These are phyloP conservation scores for Mus minutoides DNA, from an alignment of 2,797 vertebrate species.

Conservation along the genomic window DNA sequence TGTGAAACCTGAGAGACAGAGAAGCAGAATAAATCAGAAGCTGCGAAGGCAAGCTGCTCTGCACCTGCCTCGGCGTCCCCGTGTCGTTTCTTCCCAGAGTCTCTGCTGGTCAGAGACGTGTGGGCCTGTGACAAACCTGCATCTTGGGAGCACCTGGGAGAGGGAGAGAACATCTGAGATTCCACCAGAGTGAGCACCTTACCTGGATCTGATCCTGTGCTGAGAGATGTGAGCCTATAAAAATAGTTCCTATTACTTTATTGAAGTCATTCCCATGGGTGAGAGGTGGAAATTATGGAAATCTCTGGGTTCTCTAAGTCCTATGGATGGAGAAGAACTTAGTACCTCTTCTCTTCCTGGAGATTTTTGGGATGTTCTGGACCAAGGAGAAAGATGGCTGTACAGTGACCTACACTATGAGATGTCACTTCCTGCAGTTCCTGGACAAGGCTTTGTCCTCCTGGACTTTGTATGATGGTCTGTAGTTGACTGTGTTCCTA, in stretches of 20 bases:
- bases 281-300: rapidly evolving
- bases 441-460: rapidly evolving
- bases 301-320: neutral
- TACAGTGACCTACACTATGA: rapidly evolving
- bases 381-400: neutral
- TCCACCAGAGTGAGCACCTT: rapidly evolving
- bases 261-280: neutral
- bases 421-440: rapidly evolving
- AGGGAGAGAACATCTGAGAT: neutral
- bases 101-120: no score
- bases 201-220: rapidly evolving
- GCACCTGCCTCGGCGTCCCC: no score
- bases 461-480: neutral
- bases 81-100: no score
- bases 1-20: no score
- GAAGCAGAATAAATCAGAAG: no score
- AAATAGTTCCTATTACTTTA: neutral
- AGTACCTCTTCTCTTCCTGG: rapidly evolving
- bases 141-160: conserved; percentile 69
- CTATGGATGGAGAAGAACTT: neutral
- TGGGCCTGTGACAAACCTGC: no score
- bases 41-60: no score
- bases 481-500: rapidly evolving
- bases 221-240: no score
- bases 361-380: neutral